phyloP scores from a whole-genome alignment of 2,888 invertebrate species.

The Deladenus siricidicola region DNA sequence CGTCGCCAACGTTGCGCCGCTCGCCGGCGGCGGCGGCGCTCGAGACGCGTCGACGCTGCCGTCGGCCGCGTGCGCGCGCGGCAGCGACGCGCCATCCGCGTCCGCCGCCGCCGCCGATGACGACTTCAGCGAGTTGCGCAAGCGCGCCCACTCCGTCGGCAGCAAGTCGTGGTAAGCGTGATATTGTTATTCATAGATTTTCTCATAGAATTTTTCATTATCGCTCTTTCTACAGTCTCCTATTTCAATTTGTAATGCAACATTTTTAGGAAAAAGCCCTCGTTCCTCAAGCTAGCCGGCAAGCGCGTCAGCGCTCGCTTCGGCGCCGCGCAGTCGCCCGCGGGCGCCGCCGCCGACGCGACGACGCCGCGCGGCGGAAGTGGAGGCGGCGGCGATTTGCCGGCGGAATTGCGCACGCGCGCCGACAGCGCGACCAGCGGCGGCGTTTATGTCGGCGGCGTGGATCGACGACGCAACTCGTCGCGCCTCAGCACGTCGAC shows the following conservation, averaged over 20 bases:
- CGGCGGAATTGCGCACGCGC: not conserved
- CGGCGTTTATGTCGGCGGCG: not conserved
- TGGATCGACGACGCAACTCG: constrained; percentile 10
- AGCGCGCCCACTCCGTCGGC: constrained; percentile 24
- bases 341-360: not conserved
- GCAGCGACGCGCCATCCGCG: too few species aligned
- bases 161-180: constrained; percentile 23
- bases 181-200: too few species aligned
- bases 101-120: not conserved
- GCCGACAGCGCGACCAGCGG: not conserved
- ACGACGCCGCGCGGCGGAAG: not conserved
- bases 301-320: not conserved
- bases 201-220: not conserved
- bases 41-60: too few species aligned
- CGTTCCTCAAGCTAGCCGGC: not conserved
- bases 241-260: not conserved
- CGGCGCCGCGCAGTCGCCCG: not conserved
- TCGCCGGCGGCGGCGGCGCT: too few species aligned
- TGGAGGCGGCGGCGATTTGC: not conserved
- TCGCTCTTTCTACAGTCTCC: not conserved
- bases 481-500: too few species aligned
- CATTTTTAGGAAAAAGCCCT: constrained; percentile 15
- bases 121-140: constrained; percentile 16
- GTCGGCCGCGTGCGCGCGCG: too few species aligned
- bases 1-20: too few species aligned